Base-by-base conservation (phyloP, 2,888 invertebrate genomes). In the Podotricha telesiphe region DNA sequence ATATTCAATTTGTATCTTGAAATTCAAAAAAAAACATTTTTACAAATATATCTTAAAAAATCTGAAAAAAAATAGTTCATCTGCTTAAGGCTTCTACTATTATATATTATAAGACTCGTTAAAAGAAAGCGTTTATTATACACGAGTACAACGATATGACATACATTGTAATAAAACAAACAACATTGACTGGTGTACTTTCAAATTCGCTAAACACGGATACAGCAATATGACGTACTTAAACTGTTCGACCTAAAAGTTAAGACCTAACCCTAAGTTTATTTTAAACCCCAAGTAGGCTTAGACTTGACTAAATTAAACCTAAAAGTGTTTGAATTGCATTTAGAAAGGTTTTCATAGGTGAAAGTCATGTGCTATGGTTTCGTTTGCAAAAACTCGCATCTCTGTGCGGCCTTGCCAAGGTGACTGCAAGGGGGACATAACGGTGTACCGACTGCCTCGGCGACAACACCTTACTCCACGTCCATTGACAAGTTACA, bases 341-440 rank as follows among this genome's bases (percentile, higher is more conserved):
- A 82, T 90, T 92, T 93, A 91, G 91, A 93, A 92, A 92, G 92
- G 91, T 84, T 80, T 81, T 86, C 82, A 85, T 89, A 87, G 93
- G 93, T 90, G 92, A 93, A 93, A 93, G 93, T 93, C 90, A 87
- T 89, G 81, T 85, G 88, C 87, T 87, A 86, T 82, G 84, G 81
- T 84, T 53, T 53, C n/a, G 53, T 34, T 87, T 88, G 92, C 91
- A 92, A 93, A 93, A 93, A 91, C 89, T 88, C 83, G 84, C 88
- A 88, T 88, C 91, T 86, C 85, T 75, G 69, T 74, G 86, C 91
- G 92, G 92, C 93, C 93, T 93, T 93, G 93, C 86, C 92, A 92
- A 92, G 92, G 92, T 92, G 86, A 92, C 81, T 88, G 88, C 89
- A 90, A 88, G 86, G 87, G 89, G 91, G 91, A 86, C 90, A 79